Evolutionary conservation across 2,797 vertebrate species (phyloP).

Genomic region (Microchirus variegatus): DNA sequence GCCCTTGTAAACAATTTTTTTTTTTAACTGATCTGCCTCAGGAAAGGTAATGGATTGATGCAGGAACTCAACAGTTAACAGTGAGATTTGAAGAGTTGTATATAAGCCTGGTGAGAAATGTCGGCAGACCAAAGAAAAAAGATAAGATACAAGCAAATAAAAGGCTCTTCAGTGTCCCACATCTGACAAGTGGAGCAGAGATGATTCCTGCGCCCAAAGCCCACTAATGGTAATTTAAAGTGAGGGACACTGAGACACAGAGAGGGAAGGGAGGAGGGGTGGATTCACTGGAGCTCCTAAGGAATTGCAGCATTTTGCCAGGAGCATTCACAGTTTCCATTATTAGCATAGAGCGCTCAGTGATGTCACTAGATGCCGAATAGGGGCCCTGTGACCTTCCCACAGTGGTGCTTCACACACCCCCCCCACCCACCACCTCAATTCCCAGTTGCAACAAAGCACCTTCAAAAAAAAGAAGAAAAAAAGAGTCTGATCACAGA

Average conservation of each 20-base stretch:
- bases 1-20: slow-evolving; percentile 3
- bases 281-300: slow-evolving; percentile 38
- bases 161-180: slow-evolving; percentile 60
- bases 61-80: slow-evolving; percentile 9
- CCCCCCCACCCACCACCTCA: slow-evolving; percentile 38
- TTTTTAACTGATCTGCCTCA: neutral
- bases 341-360: slow-evolving; percentile 65
- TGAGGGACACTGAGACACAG: slow-evolving; percentile 59
- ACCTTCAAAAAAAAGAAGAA: slow-evolving; percentile 54
- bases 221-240: slow-evolving; percentile 75
- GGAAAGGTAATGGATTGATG: neutral
- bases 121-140: slow-evolving; percentile 16
- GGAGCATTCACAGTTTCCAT: slow-evolving; percentile 66
- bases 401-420: slow-evolving; percentile 62
- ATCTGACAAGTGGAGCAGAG: slow-evolving; percentile 79
- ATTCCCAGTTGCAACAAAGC: slow-evolving; percentile 71
- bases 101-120: slow-evolving; percentile 31
- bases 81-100: slow-evolving; percentile 34
- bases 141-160: slow-evolving; percentile 42
- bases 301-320: slow-evolving; percentile 52
- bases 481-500: slow-evolving; percentile 46
- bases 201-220: slow-evolving; percentile 61
- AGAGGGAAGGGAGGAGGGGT: slow-evolving; percentile 24
- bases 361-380: slow-evolving; percentile 77
- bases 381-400: slow-evolving; percentile 75